phyloP scores from a whole-genome alignment of 2,113 vertebrate species.

The Phaethornis superciliosus region DNA sequence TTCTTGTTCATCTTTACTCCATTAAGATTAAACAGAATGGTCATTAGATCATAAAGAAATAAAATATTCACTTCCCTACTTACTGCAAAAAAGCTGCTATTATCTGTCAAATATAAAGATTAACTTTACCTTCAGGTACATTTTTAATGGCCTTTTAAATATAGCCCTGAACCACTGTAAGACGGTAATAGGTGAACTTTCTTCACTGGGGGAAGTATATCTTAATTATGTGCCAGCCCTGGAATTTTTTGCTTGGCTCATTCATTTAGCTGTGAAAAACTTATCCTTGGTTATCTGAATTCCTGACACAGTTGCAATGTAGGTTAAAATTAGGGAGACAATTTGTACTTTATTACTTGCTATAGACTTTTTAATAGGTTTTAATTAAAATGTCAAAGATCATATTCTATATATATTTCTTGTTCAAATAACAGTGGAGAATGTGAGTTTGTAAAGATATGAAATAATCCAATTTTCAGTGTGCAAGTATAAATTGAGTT shows the following conservation, averaged over 20 bases:
- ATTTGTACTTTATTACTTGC: neutral
- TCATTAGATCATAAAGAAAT: slow-evolving; percentile 69
- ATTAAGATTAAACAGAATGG: slow-evolving; percentile 62
- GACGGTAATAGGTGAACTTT: slow-evolving; percentile 6
- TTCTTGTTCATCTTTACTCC: slow-evolving; percentile 39
- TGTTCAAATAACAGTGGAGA: neutral
- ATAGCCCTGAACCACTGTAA: neutral
- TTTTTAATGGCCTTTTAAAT: slow-evolving; percentile 67
- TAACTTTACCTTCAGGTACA: slow-evolving; percentile 64
- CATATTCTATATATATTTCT: neutral
- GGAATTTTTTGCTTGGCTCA: neutral
- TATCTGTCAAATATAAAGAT: slow-evolving; percentile 68
- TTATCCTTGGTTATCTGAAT: slow-evolving; percentile 4
- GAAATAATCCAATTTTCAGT: neutral
- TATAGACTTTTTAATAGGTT: neutral
- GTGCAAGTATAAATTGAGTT: neutral
- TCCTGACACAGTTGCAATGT: neutral
- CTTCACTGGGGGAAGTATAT: neutral
- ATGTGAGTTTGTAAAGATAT: neutral
- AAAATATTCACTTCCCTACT: slow-evolving; percentile 56
- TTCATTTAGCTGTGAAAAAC: neutral
- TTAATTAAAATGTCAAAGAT: slow-evolving; percentile 47
- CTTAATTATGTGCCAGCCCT: slow-evolving; percentile 37
- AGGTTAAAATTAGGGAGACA: neutral
- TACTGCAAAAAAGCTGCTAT: slow-evolving; percentile 45